Conservation (phyloP, 2,113 vertebrate species). For the Chaetura pelagica region DNA sequence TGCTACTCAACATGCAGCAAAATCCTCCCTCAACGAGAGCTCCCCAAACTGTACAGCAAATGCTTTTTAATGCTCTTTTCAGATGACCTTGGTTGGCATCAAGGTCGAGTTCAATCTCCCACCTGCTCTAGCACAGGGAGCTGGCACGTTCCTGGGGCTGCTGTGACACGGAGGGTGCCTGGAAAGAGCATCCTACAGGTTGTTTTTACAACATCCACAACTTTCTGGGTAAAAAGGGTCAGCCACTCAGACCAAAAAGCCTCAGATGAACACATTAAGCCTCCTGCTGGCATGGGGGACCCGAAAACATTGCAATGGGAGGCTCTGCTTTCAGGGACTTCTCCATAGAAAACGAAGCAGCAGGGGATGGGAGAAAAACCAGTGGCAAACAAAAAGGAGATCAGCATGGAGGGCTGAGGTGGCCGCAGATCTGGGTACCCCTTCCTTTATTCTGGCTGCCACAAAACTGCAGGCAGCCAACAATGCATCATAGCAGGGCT, state of each 20-base stretch:
- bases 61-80: constrained; percentile 20
- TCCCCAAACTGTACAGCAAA: not conserved
- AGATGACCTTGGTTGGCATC: not conserved
- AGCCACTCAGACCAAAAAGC: not conserved
- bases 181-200: not conserved
- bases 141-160: not conserved
- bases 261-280: not conserved
- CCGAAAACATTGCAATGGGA: not conserved
- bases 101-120: not conserved
- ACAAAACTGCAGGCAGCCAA: accelerated
- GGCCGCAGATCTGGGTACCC: not conserved
- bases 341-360: not conserved
- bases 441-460: not conserved
- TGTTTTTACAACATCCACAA: not conserved
- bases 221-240: not conserved
- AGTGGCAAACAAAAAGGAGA: not conserved
- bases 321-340: not conserved
- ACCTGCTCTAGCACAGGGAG: not conserved
- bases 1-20: not conserved
- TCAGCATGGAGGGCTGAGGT: not conserved
- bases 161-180: accelerated
- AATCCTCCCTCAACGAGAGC: constrained; percentile 12
- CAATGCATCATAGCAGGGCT: not conserved
- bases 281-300: not conserved
- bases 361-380: not conserved